Base-by-base conservation (phyloP, 1,140 invertebrate species). In the Homarus americanus region DNA sequence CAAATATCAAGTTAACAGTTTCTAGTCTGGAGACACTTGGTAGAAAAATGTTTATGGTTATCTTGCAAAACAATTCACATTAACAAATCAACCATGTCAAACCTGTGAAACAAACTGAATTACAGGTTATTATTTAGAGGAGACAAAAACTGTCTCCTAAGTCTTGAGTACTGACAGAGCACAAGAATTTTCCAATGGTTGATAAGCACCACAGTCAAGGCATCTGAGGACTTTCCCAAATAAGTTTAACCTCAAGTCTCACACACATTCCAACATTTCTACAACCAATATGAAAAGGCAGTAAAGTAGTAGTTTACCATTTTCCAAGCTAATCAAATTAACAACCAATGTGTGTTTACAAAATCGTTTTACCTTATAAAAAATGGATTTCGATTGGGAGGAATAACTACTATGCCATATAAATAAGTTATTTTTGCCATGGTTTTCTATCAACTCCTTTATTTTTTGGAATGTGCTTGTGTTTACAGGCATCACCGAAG, bases 401-500 rank as follows among this genome's bases (percentile, higher is more conserved):
- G n/a, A 69, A 69, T 69, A 69, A 1, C 63, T 32, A 32, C 24
- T 24, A 69, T 9, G 63, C 36, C 20, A 76, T 44, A 76, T 0
- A 38, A 76, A 17, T 40, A 76, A 76, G 38, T 87, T 69, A 92
- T 93, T 94, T 94, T 76, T 95, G 95, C 95, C 95, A 95, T n/a
- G 94, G 94, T 93, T 95, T 95, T 91, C 93, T 94, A 93, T 95
- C 95, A 72, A 95, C 93, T 20, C 95, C 95, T 93, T 94, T 94
- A 90, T 94, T 93, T 63, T 94, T 93, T 53, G 94, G 94, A 73
- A 94, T 82, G 92, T 95, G 95, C 91, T 94, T 94, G 87, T 94
- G 94, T 49, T 94, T 93, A 92, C 95, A 95, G 63, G 93, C 93
- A 80, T 94, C 93, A 36, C 94, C 95, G 93, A 94, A 95, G 41